Evolutionary conservation across 1,140 invertebrate genomes (phyloP), one percentile per base, ranked within the genome.

Genomic region (Anoplolepis gracilipes): DNA sequence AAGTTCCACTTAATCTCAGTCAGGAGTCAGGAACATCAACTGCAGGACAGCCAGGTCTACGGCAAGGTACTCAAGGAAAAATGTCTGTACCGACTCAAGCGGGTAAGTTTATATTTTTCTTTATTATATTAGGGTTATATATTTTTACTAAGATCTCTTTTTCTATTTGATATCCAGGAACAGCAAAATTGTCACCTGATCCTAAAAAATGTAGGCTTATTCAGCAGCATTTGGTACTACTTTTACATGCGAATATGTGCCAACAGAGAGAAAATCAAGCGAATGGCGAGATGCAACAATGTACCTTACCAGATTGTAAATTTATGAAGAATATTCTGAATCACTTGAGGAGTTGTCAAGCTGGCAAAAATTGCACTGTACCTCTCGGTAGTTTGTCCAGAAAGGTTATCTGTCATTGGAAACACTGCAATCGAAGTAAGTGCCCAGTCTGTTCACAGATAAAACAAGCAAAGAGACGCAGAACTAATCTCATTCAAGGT

Each of bases 361-460:
- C 97, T 46, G 99, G 99, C 65, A 98, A 98, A 94, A 97, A 97
- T 89, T 99, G 98, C 94, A 96, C 96, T 33, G 97, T 99, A 84
- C 97, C 99, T 39, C 99, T 99, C 93, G 99, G 99, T 95, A 99
- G 99, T 78, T 99, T 99, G 28, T 99, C 99, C 0, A 95, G 99
- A 85, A 99, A 99, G 95, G 99, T 99, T 46, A 99, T 99, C 82
- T 97, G 98, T 86, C 99, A 99, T 95, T 99, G 99, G 99, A 99
- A 99, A 95, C 98, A 99, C 93, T 99, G 99, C 95, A 97, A 96
- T 25, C 96, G 98, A 85, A 97, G 96, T 90, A 99, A 99, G 95
- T 99, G 99, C 96, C 98, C 99, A 36, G 99, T 99, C 11, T 99
- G 99, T 96, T 97, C 99, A 90, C 99, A 99, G 2, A 96, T 99